Evolutionary conservation across 2,888 invertebrate genomes (phyloP).

Genomic region (Tricholauxania praeusta): DNA sequence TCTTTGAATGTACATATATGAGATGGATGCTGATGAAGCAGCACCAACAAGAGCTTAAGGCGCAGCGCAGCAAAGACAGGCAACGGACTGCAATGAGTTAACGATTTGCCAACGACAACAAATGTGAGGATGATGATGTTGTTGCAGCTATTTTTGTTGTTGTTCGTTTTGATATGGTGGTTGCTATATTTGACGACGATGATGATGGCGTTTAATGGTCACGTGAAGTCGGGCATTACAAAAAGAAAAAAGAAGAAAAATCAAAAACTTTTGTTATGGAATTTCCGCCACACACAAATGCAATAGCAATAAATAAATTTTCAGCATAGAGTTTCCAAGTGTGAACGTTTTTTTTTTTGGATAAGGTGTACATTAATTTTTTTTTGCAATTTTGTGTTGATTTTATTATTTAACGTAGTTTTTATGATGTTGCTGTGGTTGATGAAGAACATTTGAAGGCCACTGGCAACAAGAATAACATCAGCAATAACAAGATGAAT

Average conservation of each 20-base stretch:
- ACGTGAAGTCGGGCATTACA: no score
- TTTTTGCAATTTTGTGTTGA: not conserved
- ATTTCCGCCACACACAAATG: conserved; percentile 25
- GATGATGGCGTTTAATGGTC: no score
- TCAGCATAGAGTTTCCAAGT: conserved; percentile 6
- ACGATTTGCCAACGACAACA: conserved; percentile 28
- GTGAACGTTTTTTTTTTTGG: not conserved
- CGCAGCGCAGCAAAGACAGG: not conserved
- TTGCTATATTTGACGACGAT: not conserved
- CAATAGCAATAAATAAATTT: conserved; percentile 19
- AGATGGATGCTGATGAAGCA: no score
- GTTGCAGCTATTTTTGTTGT: not conserved
- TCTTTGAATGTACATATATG: not conserved
- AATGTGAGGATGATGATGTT: conserved; percentile 11
- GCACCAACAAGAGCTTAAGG: not conserved
- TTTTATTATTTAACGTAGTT: conserved; percentile 4
- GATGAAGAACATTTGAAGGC: conserved; percentile 13
- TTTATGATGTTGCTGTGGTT: conserved; percentile 3
- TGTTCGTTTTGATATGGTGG: not conserved
- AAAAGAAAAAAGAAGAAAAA: no score
- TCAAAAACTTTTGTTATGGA: conserved; percentile 8
- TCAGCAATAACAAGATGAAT: not conserved
- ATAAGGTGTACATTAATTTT: conserved; percentile 1
- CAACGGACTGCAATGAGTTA: conserved; percentile 4
- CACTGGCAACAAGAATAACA: not conserved